Base-by-base conservation (phyloP, 1,140 invertebrate genomes). In the Lerema accius region DNA sequence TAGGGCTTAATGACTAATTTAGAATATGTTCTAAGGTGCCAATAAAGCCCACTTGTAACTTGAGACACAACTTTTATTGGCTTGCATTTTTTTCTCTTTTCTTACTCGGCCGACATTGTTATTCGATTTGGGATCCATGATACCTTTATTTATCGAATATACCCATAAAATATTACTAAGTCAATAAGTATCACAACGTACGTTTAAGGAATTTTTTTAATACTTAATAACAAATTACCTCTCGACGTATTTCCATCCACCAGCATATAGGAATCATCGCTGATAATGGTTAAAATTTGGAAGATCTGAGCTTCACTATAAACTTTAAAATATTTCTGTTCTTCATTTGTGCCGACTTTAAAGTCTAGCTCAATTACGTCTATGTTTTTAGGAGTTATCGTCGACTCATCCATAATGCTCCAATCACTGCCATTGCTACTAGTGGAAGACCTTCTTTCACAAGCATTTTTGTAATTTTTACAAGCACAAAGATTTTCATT, bases 211-310 rank as follows among this genome's bases (percentile, higher is more conserved):
- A n/a, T n/a, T n/a, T n/a, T n/a, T n/a, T n/a, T n/a, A n/a, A n/a
- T 43, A 26, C 11, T 37, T 1, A 15, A 4, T 58, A 53, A 49
- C 14, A 50, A 10, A 9, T 55, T 76, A 94, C 94, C 94, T 82
- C 93, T 93, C 3, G 84, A 78, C 68, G 92, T 93, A 63, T 93
- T 93, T n/a, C 93, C 93, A 63, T 91, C 92, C 1, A 93, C 86
- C 11, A 94, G 63, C 82, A 92, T 92, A 70, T 92, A 94, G 7
- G 77, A 76, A 26, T 82, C 75, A 6, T 62, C 43, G 5, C 73
- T 73, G 50, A 73, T 63, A 15, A 72, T 62, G 3, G 66, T 59
- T 2, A 90, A 63, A 3, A 80, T 48, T 4, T 76, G 39, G 74
- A 87, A 89, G 26, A 89, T 82, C 10, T 85, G 76, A 11, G 68